These are phyloP conservation scores for Lysandra bellargus DNA, from an alignment of 2,888 invertebrate species.

Conservation along the genomic window DNA sequence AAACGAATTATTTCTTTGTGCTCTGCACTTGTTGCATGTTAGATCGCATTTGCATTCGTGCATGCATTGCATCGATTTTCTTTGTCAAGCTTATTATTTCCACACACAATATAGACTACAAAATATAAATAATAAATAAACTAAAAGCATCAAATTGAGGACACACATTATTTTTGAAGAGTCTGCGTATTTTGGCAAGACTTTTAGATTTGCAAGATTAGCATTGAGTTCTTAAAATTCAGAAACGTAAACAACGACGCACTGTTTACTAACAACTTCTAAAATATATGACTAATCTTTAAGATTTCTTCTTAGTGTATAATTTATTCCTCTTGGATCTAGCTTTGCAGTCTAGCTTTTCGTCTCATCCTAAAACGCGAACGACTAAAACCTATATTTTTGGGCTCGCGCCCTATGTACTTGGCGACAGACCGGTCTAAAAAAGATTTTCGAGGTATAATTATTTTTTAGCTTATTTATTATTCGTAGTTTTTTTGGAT, in stretches of 20 bases:
- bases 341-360: too few species aligned
- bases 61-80: background rate
- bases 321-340: too few species aligned
- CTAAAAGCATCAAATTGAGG: background rate
- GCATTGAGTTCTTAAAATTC: background rate
- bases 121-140: background rate
- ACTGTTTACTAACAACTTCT: background rate
- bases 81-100: background rate
- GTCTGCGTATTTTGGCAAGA: background rate
- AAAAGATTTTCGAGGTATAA: too few species aligned
- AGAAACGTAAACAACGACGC: background rate
- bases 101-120: background rate
- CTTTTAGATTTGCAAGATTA: background rate
- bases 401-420: too few species aligned
- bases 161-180: background rate
- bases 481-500: too few species aligned
- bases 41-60: too few species aligned
- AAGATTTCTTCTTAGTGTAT: too few species aligned
- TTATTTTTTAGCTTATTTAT: too few species aligned
- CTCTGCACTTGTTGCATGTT: background rate
- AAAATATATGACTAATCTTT: too few species aligned
- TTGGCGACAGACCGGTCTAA: too few species aligned
- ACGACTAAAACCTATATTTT: too few species aligned
- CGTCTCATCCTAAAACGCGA: too few species aligned
- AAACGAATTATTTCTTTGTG: background rate